Evolutionary conservation across 2,113 vertebrate species (phyloP).

Genomic region (Tupaia tana): DNA sequence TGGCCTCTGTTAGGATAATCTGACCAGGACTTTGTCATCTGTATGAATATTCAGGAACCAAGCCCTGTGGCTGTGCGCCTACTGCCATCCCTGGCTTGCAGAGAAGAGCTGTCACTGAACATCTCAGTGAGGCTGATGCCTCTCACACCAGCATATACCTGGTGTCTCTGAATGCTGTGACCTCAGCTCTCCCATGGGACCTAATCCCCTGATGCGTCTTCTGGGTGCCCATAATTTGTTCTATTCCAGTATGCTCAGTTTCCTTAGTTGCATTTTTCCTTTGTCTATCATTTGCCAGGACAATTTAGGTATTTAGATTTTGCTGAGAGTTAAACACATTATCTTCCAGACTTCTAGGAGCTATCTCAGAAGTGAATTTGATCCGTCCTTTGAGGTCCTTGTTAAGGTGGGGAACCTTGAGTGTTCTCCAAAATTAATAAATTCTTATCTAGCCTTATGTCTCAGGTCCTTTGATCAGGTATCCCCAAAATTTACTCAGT

Average conservation of each 20-base stretch:
- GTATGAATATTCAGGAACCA: neutral
- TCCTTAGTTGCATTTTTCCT: neutral
- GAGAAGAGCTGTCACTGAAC: neutral
- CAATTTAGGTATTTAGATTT: neutral
- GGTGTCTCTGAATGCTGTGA: neutral
- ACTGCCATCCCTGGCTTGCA: neutral
- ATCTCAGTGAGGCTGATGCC: neutral
- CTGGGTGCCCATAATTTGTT: neutral
- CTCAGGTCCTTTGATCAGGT: neutral
- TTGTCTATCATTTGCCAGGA: neutral
- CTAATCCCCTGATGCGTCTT: neutral
- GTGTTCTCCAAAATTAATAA: neutral
- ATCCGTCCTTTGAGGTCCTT: neutral
- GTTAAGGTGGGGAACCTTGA: neutral
- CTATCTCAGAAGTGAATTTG: neutral
- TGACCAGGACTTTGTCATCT: too few species aligned
- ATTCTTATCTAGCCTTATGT: neutral
- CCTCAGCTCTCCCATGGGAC: neutral
- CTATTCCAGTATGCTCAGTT: neutral
- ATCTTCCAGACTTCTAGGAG: neutral
- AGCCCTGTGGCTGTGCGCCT: neutral
- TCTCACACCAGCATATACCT: neutral
- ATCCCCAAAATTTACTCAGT: neutral
- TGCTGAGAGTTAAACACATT: neutral
- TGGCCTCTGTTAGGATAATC: neutral